A percentile compares a stretch with the other conserved stretches of the same genome.
Evolutionary conservation across 2,888 invertebrate genomes (phyloP).

Genomic region (Phania funesta): DNA sequence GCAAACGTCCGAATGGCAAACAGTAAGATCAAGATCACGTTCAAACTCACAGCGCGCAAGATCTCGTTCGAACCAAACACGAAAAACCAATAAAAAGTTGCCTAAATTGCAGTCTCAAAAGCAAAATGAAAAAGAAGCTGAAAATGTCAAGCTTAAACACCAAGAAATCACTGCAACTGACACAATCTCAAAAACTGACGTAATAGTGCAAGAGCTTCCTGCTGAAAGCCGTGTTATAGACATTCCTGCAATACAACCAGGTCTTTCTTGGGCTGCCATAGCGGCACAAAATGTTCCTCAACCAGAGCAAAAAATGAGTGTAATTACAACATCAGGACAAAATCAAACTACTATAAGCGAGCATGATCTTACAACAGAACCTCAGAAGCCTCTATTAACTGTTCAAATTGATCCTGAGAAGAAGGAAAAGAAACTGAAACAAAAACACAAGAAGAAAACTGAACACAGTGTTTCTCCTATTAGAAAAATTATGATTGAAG

Average conservation of each 20-base stretch:
- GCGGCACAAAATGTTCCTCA: conserved; percentile 76
- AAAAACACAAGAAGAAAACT: conserved; percentile 43
- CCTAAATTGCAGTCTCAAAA: conserved; percentile 68
- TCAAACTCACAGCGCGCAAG: conserved; percentile 81
- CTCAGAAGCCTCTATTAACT: conserved; percentile 30
- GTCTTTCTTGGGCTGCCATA: conserved; percentile 76
- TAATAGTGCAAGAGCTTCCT: not conserved
- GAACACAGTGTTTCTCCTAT: conserved; percentile 30
- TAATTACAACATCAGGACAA: conserved; percentile 29
- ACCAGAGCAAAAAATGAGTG: conserved; percentile 73
- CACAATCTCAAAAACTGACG: not conserved
- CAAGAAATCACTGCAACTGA: not conserved
- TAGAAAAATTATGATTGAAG: conserved; percentile 1
- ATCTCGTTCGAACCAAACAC: conserved; percentile 65
- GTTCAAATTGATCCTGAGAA: conserved; percentile 48
- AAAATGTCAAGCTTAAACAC: not conserved
- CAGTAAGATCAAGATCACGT: conserved; percentile 81
- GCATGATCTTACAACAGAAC: not conserved
- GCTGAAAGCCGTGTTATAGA: not conserved
- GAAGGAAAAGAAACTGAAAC: conserved; percentile 52
- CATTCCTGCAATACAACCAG: conserved; percentile 63
- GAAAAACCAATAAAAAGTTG: conserved; percentile 80
- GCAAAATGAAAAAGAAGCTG: not conserved
- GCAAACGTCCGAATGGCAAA: conserved; percentile 76
- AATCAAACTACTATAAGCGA: not conserved